Conservation (phyloP, 2,113 vertebrate genomes). For the Nothoprocta perdicaria region DNA sequence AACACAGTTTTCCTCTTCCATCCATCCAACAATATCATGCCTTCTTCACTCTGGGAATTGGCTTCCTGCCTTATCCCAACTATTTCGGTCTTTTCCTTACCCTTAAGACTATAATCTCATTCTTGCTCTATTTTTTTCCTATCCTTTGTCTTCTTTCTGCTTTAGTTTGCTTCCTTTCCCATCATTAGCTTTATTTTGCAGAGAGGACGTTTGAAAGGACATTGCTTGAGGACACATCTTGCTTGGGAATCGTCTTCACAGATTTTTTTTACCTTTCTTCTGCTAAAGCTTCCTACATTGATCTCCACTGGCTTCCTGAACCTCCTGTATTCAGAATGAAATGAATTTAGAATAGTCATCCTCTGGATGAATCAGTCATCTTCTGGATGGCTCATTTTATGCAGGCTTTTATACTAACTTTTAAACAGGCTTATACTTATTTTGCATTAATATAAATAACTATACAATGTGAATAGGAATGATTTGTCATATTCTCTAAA, state of each 20-base stretch:
- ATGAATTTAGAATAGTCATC: background rate
- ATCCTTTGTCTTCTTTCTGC: background rate
- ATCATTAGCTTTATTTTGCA: background rate
- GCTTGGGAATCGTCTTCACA: background rate
- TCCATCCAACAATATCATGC: background rate
- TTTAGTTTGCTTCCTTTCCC: constrained; percentile 19
- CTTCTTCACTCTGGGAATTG: constrained; percentile 27
- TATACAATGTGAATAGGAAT: background rate
- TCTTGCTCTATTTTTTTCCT: background rate
- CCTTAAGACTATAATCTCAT: constrained; percentile 25
- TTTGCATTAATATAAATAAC: background rate
- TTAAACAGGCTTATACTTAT: background rate
- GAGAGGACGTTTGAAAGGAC: background rate
- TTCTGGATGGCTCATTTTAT: background rate
- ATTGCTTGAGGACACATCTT: background rate
- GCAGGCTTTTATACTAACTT: too few species aligned
- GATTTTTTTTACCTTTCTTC: background rate
- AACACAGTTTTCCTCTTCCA: constrained; percentile 32
- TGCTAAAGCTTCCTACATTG: background rate
- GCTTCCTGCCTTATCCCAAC: constrained; percentile 1
- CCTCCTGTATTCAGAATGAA: background rate
- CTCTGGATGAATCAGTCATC: background rate
- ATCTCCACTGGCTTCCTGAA: background rate
- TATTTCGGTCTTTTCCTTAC: background rate
- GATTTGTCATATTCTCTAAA: background rate